Percentiles rank a stretch among this genome's conserved stretches.
These are phyloP conservation scores for Crotophaga sulcirostris DNA, from an alignment of 2,113 vertebrate species.

Conservation along the genomic window DNA sequence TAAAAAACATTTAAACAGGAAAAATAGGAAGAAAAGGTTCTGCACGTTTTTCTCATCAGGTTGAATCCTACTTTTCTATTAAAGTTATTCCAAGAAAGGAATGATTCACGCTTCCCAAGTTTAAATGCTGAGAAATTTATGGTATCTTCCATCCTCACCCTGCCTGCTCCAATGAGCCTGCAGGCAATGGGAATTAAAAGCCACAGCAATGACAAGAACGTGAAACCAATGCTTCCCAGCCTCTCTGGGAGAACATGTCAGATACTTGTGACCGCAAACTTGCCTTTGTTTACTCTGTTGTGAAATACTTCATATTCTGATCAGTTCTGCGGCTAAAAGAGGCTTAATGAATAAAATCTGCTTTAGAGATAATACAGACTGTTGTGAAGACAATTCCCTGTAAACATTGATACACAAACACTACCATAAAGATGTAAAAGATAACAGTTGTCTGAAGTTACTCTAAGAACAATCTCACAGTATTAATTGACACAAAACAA, in stretches of 20 bases:
- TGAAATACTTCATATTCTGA: conserved; percentile 42
- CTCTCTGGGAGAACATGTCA: not conserved
- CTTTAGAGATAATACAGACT: not conserved
- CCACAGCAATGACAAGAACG: conserved; percentile 45
- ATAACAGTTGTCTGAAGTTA: not conserved
- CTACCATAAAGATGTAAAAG: not conserved
- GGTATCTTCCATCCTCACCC: conserved; percentile 19
- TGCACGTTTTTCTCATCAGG: conserved; percentile 53
- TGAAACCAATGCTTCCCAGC: conserved; percentile 34
- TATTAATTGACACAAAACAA: not conserved
- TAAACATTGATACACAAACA: not conserved
- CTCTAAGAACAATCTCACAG: not conserved
- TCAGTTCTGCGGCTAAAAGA: not conserved
- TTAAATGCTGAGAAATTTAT: not conserved
- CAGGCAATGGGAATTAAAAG: not conserved
- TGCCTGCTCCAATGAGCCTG: not conserved
- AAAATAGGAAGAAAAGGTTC: not conserved
- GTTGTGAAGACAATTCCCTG: not conserved
- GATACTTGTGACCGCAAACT: not conserved
- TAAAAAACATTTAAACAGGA: not conserved
- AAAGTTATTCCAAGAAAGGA: conserved; percentile 28
- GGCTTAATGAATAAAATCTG: conserved; percentile 68
- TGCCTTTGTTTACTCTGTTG: conserved; percentile 53
- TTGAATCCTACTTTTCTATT: not conserved
- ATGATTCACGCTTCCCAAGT: not conserved